These are phyloP conservation scores for Camponotus fellah DNA, from an alignment of 2,888 invertebrate genomes.

Conservation along the genomic window DNA sequence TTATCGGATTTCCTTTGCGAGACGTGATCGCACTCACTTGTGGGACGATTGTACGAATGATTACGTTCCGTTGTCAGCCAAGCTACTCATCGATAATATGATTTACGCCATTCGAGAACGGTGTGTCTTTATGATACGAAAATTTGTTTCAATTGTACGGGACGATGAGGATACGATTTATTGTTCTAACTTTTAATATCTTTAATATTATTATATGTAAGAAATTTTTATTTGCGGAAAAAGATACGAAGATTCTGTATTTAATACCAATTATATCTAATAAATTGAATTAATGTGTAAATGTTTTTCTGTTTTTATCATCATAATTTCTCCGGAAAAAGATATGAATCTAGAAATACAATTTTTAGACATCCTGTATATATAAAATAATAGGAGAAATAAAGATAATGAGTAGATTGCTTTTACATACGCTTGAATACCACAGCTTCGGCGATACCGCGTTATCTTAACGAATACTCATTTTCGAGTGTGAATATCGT, in stretches of 20 bases:
- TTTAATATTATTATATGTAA: not conserved
- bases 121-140: not conserved
- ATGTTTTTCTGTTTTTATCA: not conserved
- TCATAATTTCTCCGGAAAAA: too few relatives aligned
- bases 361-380: constrained; percentile 64
- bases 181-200: not conserved
- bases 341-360: not conserved
- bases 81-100: constrained; percentile 11
- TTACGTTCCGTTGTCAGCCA: constrained; percentile 11
- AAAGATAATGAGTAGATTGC: constrained; percentile 71
- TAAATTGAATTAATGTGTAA: too few relatives aligned
- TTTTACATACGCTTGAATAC: constrained; percentile 63
- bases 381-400: constrained; percentile 52
- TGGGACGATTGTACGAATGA: constrained; percentile 59
- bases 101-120: constrained; percentile 2
- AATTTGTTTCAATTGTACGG: not conserved
- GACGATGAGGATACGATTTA: not conserved
- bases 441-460: constrained; percentile 48
- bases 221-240: not conserved
- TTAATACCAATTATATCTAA: not conserved
- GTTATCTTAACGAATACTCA: constrained; percentile 74
- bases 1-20: constrained; percentile 70
- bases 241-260: not conserved
- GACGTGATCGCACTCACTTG: constrained; percentile 57
- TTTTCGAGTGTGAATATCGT: constrained; percentile 71